A percentile compares a stretch with the other conserved stretches of the same genome.
Evolutionary conservation across 2,797 vertebrate species (phyloP).

Genomic region (Macrochelys suwanniensis): DNA sequence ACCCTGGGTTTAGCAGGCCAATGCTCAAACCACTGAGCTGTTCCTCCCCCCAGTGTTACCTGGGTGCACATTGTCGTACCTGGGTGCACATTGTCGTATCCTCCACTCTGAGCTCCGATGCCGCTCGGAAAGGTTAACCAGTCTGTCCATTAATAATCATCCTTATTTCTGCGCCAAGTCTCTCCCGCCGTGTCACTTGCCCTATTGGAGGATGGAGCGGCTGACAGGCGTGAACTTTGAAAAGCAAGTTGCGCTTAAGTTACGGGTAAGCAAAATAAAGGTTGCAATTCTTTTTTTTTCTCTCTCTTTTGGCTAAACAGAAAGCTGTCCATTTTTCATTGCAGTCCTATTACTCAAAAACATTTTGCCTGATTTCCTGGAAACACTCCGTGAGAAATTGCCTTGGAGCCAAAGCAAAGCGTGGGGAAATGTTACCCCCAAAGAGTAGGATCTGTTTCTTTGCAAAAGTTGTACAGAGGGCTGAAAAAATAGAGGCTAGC

Average conservation of each 20-base stretch:
- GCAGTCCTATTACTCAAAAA: neutral
- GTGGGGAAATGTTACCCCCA: neutral
- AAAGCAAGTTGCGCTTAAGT: neutral
- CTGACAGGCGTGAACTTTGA: neutral
- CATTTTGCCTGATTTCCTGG: neutral
- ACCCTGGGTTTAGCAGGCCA: no score
- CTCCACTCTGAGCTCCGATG: neutral
- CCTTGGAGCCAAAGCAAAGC: neutral
- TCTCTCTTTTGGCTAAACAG: neutral
- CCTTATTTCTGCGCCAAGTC: neutral
- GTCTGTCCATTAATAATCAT: neutral
- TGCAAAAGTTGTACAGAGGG: neutral
- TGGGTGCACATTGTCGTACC: no score
- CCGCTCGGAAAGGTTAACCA: neutral
- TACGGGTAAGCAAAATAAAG: neutral
- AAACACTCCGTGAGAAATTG: neutral
- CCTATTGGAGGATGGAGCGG: neutral
- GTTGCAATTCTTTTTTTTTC: neutral
- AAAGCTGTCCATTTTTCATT: neutral
- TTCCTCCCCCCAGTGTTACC: no score
- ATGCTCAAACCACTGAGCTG: no score
- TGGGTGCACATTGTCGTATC: accelerated
- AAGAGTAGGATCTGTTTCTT: neutral
- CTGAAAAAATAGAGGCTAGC: slow-evolving; percentile 1
- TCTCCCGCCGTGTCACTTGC: neutral